Evolutionary conservation across 2,797 vertebrate species (phyloP), one percentile per base, ranked within the genome.

Genomic region (Clarias laeviceps): DNA sequence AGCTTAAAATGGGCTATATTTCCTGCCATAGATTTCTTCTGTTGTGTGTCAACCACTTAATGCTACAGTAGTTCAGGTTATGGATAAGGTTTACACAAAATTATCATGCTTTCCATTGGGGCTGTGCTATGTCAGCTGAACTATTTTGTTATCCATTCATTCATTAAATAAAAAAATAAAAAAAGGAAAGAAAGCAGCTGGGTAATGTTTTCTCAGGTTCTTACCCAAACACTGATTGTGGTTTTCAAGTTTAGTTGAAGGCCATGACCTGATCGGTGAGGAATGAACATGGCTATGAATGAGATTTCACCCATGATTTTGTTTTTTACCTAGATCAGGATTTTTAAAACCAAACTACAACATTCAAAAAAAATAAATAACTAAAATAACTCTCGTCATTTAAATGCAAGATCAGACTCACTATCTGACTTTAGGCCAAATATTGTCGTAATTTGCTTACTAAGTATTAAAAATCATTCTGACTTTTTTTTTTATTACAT

Each of bases 1-100:
- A 81, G 62, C 80, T 84, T 76, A 86, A 91, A 91, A 89, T 62
- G 79, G 88, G 85, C 80, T 87, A 64, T 86, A 82, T 89, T 90
- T 91, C 80, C 86, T 91, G 77, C 84, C 89, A 80, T 40, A 72
- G 80, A 84, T 88, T 82, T 72, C 66, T 87, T 87, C 57, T 57
- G 82, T 85, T 85, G 74, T 7, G 68, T 83, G 85, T 74, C 88
- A 89, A 40, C 84, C 88, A 80, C 59, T 86, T 40, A 83, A 83
- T 84, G 80, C 82, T 84, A 54, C 50, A 54, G 0, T 54, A 89
- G 84, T 77, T 64, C 37, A 50, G 90, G 85, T 87, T 90, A 89
- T 80, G 78, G 84, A 77, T 74, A 84, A 82, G 73, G 45, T 85
- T 86, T 85, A 76, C 65, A 87, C 79, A 90, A 81, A 80, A 29